Conservation (phyloP, 2,888 invertebrate species). For the Drosophila austrosaltans region DNA sequence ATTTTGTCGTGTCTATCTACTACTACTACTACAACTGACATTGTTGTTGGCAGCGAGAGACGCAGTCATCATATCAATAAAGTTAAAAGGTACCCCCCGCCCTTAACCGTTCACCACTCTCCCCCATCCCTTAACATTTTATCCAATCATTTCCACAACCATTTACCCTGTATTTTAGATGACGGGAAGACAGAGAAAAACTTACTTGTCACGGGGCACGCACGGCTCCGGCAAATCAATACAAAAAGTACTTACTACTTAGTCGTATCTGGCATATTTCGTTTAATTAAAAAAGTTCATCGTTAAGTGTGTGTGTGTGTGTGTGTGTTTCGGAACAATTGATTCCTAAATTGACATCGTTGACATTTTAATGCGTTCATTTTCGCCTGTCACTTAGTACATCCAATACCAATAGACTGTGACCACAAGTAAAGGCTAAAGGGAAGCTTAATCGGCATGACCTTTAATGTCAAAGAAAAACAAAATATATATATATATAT, state of each 20-base stretch:
- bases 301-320: conserved; percentile 12
- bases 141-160: not conserved
- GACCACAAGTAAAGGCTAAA: conserved; percentile 29
- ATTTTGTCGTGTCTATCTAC: conserved; percentile 14
- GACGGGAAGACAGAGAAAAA: not conserved
- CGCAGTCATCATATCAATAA: conserved; percentile 29
- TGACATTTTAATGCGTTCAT: conserved; percentile 71
- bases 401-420: conserved; percentile 1
- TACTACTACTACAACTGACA: not conserved
- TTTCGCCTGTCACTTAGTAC: conserved; percentile 59
- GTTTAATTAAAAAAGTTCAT: conserved; percentile 75
- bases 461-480: conserved; percentile 31
- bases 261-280: conserved; percentile 53
- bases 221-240: conserved; percentile 66
- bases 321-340: conserved; percentile 59
- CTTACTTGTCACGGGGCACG: conserved; percentile 32
- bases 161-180: not conserved
- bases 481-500: no score
- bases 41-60: conserved; percentile 9
- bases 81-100: conserved; percentile 6
- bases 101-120: not conserved
- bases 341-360: conserved; percentile 65
- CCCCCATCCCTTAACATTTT: no score
- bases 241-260: conserved; percentile 46
- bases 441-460: conserved; percentile 26